These are phyloP conservation scores for Sarcophaga bullata DNA, from an alignment of 1,140 invertebrate genomes.

Conservation along the genomic window DNA sequence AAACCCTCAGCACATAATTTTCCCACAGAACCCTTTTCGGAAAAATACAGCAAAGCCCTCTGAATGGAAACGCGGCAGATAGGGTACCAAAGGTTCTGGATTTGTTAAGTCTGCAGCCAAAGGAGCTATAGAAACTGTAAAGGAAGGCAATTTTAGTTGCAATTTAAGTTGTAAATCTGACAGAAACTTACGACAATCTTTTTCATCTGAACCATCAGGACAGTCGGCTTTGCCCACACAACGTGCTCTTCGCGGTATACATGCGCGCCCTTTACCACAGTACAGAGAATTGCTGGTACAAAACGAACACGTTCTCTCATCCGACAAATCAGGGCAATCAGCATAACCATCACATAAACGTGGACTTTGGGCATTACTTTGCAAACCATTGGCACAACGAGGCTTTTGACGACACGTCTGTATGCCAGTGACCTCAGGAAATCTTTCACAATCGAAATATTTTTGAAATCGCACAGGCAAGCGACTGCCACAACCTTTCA, in stretches of 20 bases:
- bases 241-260: constrained; percentile 75
- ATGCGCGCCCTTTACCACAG: constrained; percentile 80
- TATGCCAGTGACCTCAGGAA: constrained; percentile 80
- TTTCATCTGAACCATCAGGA: constrained; percentile 86
- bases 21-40: constrained; percentile 81
- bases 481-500: constrained; percentile 80
- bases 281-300: constrained; percentile 77
- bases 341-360: constrained; percentile 86
- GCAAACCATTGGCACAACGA: constrained; percentile 78
- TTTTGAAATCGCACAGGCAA: constrained; percentile 76
- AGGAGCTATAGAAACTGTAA: constrained; percentile 78
- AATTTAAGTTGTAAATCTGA: neutral
- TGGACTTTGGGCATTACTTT: constrained; percentile 76
- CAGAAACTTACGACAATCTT: constrained; percentile 79
- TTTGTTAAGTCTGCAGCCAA: constrained; percentile 71
- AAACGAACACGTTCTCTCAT: constrained; percentile 82
- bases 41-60: constrained; percentile 85
- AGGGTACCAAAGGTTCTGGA: constrained; percentile 71
- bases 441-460: constrained; percentile 80
- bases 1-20: constrained; percentile 84
- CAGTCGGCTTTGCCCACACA: constrained; percentile 87
- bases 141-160: constrained; percentile 28
- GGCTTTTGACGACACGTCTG: constrained; percentile 79
- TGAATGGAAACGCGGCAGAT: constrained; percentile 74
- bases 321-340: constrained; percentile 84